Evolutionary conservation across 2,797 vertebrate genomes (phyloP).

Genomic region (Cynodonichthys magdalenae): DNA sequence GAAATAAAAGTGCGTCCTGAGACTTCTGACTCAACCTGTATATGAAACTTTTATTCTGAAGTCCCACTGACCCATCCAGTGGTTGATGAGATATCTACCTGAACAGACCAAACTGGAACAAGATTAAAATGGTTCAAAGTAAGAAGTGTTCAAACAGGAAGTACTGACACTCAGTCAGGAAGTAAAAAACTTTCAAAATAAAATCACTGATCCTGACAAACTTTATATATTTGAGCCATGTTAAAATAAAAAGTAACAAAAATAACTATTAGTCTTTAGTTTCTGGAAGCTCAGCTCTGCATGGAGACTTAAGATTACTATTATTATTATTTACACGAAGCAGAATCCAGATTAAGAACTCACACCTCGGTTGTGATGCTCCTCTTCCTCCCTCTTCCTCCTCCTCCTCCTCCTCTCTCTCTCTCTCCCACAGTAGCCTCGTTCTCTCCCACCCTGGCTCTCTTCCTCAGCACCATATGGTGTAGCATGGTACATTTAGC

Average conservation of each 20-base stretch:
- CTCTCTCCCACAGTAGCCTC: conserved; percentile 13
- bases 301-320: too few species aligned
- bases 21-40: too few species aligned
- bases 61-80: too few species aligned
- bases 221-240: neutral
- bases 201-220: neutral
- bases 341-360: conserved; percentile 22
- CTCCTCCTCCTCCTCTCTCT: conserved; percentile 55
- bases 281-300: neutral
- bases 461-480: conserved; percentile 91
- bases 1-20: too few species aligned
- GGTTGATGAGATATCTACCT: too few species aligned
- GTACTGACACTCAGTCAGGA: neutral
- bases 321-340: conserved; percentile 34
- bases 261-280: too few species aligned
- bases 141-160: too few species aligned
- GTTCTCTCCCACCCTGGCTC: conserved; percentile 31
- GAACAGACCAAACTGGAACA: too few species aligned
- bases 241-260: neutral
- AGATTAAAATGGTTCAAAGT: too few species aligned
- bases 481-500: conserved; percentile 99
- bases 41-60: too few species aligned
- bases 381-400: conserved; percentile 45
- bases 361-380: conserved; percentile 30
- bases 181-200: neutral